Evolutionary conservation across 1,140 invertebrate species (phyloP).

Genomic region (Pseudomyrmex gracilis): DNA sequence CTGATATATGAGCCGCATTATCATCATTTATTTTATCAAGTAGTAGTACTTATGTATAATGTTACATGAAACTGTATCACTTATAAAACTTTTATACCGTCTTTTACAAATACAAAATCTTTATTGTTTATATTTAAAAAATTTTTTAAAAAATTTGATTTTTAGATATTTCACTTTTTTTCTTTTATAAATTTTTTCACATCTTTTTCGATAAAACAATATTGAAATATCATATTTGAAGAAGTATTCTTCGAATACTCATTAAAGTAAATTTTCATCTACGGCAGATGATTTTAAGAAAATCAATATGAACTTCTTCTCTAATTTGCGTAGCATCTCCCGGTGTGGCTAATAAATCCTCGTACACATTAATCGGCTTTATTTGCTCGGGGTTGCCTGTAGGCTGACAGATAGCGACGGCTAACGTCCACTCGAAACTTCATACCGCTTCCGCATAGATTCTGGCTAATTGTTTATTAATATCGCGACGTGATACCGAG

Average conservation of each 20-base stretch:
- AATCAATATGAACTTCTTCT: conserved; percentile 37
- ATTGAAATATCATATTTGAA: background rate
- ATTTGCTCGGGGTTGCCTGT: conserved; percentile 60
- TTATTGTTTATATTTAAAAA: background rate
- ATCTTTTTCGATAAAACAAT: background rate
- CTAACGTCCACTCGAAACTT: conserved; percentile 24
- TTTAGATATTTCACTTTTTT: background rate
- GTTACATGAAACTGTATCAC: background rate
- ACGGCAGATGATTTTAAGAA: conserved; percentile 5
- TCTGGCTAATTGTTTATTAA: conserved; percentile 75
- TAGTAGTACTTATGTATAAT: no score
- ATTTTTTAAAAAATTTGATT: background rate
- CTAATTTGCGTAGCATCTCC: background rate
- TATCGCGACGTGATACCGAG: conserved; percentile 52
- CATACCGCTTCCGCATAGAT: conserved; percentile 33
- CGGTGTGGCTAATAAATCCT: conserved; percentile 42
- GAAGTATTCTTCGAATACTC: background rate
- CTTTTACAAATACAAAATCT: background rate
- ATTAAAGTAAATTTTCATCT: background rate
- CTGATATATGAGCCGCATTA: no score
- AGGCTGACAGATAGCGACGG: conserved; percentile 67
- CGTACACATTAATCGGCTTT: conserved; percentile 56
- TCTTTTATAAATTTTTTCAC: background rate
- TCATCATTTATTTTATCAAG: no score
- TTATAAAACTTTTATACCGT: no score